Evolutionary conservation across 2,888 invertebrate genomes (phyloP).

Genomic region (Sphaerophoria taeniata): DNA sequence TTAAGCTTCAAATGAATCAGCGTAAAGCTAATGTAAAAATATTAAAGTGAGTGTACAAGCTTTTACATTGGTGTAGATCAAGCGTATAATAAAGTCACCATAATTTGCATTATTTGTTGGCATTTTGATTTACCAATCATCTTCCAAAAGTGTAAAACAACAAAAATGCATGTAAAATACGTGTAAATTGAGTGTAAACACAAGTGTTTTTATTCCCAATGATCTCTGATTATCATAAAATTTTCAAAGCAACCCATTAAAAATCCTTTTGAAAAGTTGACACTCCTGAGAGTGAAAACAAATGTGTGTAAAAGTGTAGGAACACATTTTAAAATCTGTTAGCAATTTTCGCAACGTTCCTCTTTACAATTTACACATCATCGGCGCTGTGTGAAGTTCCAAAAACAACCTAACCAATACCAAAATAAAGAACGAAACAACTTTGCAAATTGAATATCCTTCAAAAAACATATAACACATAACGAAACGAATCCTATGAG

Average conservation of each 20-base stretch:
- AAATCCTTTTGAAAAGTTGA: not conserved
- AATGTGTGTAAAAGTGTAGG: not conserved
- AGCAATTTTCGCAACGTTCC: not conserved
- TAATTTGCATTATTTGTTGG: no score
- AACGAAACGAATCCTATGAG: conserved; percentile 12
- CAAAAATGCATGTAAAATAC: not conserved
- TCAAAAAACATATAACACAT: not conserved
- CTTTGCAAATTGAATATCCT: conserved; percentile 32
- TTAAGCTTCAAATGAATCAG: no score
- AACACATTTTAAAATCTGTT: not conserved
- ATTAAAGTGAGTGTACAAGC: no score
- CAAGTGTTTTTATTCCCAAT: no score
- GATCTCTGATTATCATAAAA: not conserved
- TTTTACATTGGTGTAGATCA: no score
- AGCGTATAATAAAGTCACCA: no score
- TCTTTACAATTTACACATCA: conserved; percentile 13
- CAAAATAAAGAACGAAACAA: conserved; percentile 4
- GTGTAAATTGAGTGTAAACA: not conserved
- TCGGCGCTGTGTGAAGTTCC: not conserved
- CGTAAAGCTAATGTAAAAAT: no score
- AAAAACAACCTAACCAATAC: not conserved
- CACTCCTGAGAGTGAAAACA: not conserved
- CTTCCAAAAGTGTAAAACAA: not conserved
- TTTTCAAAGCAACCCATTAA: not conserved
- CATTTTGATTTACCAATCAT: no score